Evolutionary conservation across 2,113 vertebrate genomes (phyloP).

Genomic region (Antechinus flavipes): DNA sequence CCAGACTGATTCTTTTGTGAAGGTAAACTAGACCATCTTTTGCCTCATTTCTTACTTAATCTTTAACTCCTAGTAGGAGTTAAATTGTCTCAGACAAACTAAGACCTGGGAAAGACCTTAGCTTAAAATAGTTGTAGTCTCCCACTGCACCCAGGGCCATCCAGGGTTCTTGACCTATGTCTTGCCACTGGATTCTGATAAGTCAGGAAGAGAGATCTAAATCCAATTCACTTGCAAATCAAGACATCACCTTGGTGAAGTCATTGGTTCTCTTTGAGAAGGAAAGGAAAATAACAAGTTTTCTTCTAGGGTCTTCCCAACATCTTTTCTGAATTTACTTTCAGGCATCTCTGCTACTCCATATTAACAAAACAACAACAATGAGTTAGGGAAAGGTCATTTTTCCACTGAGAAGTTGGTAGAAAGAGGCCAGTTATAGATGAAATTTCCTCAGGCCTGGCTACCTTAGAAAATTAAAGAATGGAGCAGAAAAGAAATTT

Average conservation of each 20-base stretch:
- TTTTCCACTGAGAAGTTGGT: neutral
- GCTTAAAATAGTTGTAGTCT: neutral
- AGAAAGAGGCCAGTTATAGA: neutral
- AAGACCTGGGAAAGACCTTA: neutral
- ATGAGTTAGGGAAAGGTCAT: slow-evolving; percentile 8
- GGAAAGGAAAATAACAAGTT: neutral
- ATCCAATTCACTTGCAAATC: neutral
- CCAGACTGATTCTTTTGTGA: neutral
- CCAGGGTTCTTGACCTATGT: neutral
- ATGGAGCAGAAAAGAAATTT: neutral
- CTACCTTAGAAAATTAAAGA: too few relatives aligned
- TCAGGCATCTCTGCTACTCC: neutral
- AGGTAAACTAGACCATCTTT: neutral
- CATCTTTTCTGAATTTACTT: neutral
- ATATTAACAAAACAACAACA: neutral
- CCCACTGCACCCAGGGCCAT: neutral
- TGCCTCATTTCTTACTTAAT: neutral
- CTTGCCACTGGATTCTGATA: neutral
- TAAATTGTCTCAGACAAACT: too few relatives aligned
- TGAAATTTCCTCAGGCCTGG: neutral
- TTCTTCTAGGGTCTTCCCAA: neutral
- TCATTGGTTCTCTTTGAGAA: neutral
- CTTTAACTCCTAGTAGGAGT: neutral
- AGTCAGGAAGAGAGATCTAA: neutral
- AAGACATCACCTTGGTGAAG: neutral